Conservation (phyloP, 1,140 invertebrate species). For the Drosophila aff. region DNA sequence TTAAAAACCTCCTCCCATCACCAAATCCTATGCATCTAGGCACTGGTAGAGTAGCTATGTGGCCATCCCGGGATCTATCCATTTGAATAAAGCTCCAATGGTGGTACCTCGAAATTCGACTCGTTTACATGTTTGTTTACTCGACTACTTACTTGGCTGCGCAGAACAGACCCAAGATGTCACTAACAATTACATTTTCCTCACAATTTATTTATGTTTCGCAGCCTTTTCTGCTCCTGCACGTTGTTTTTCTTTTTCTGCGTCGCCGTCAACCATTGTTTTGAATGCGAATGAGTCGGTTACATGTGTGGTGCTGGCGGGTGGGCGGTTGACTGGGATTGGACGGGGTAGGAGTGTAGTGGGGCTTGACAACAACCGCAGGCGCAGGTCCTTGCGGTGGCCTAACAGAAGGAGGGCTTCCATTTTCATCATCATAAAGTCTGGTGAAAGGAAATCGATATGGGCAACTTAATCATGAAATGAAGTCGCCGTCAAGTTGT, state of each 20-base stretch:
- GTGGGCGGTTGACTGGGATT: constrained; percentile 12
- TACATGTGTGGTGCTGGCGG: constrained; percentile 33
- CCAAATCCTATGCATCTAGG: too few species aligned
- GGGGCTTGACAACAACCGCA: constrained; percentile 69
- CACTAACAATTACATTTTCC: constrained; percentile 71
- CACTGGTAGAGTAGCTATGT: too few species aligned
- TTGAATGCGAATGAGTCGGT: constrained; percentile 59
- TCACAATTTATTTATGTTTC: constrained; percentile 74
- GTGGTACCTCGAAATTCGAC: background rate
- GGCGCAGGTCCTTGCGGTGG: constrained; percentile 63
- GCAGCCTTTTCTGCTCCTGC: constrained; percentile 48
- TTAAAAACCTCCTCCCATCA: background rate
- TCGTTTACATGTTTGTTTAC: constrained; percentile 62
- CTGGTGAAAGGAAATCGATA: constrained; percentile 78
- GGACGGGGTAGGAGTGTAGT: constrained; percentile 16
- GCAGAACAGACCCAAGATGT: constrained; percentile 62
- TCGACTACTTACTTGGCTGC: constrained; percentile 34
- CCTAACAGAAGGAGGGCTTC: constrained; percentile 50
- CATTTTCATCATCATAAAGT: constrained; percentile 80
- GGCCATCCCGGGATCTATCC: constrained; percentile 9
- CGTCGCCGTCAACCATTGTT: constrained; percentile 60
- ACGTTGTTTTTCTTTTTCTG: constrained; percentile 14
- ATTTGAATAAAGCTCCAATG: constrained; percentile 13
- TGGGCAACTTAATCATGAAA: constrained; percentile 79
- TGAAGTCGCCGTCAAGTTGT: constrained; percentile 78